These are phyloP conservation scores for Noctuana brunneofusca DNA, from an alignment of 2,888 invertebrate genomes.

Conservation along the genomic window DNA sequence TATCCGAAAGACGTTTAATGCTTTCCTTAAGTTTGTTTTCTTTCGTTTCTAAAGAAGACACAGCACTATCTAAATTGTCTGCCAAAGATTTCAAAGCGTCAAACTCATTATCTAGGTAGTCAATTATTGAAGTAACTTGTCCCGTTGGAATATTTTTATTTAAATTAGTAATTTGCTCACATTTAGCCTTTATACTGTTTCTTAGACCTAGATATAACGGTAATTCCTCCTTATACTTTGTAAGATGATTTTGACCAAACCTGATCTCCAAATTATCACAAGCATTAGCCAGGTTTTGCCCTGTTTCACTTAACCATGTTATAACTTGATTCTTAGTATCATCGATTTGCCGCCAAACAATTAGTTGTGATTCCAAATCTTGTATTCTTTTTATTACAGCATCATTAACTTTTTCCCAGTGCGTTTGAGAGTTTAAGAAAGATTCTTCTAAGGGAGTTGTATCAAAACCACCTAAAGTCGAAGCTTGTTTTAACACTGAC, in stretches of 20 bases:
- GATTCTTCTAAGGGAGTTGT: slow-evolving; percentile 83
- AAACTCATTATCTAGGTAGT: slow-evolving; percentile 89
- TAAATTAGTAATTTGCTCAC: slow-evolving; percentile 89
- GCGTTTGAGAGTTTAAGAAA: slow-evolving; percentile 84
- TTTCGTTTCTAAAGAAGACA: slow-evolving; percentile 88
- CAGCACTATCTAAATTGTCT: slow-evolving; percentile 87
- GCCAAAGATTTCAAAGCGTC: slow-evolving; percentile 88
- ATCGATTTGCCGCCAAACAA: slow-evolving; percentile 96
- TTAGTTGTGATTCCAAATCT: slow-evolving; percentile 92
- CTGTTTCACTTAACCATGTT: slow-evolving; percentile 92
- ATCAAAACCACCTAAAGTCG: slow-evolving; percentile 86
- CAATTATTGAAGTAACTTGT: slow-evolving; percentile 85
- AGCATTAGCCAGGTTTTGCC: slow-evolving; percentile 88
- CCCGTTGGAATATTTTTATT: slow-evolving; percentile 88
- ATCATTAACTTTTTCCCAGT: slow-evolving; percentile 88
- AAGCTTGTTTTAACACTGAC: slow-evolving; percentile 86
- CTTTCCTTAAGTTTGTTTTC: slow-evolving; percentile 88
- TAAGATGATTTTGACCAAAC: slow-evolving; percentile 89
- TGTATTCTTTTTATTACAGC: slow-evolving; percentile 88
- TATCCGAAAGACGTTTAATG: slow-evolving; percentile 87
- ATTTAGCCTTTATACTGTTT: slow-evolving; percentile 90
- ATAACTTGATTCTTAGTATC: slow-evolving; percentile 92
- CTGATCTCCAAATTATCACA: slow-evolving; percentile 92
- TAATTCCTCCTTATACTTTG: slow-evolving; percentile 93
- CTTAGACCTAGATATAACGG: slow-evolving; percentile 90